These are phyloP conservation scores for Tetrapedia diversipes DNA, from an alignment of 2,888 invertebrate species.

Conservation along the genomic window DNA sequence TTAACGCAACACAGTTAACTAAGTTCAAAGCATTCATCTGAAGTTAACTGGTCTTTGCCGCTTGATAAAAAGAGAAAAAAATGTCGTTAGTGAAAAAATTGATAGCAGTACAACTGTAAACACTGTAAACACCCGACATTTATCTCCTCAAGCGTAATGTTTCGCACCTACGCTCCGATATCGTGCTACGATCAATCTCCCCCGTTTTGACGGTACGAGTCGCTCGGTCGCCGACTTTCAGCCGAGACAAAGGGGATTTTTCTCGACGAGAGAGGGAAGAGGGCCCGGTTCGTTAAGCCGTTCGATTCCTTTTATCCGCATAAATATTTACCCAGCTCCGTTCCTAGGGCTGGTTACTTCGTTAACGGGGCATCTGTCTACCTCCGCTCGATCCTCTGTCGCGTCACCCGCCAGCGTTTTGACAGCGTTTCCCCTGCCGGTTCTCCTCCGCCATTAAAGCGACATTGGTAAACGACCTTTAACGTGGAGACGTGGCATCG, in stretches of 20 bases:
- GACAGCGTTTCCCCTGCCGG: neutral
- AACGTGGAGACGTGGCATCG: conserved; percentile 3
- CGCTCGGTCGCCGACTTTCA: no score
- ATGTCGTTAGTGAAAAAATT: no score
- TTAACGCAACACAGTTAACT: no score
- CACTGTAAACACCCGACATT: no score
- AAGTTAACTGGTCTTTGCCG: no score
- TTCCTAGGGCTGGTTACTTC: conserved; percentile 33
- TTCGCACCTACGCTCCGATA: no score
- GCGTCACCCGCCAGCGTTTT: neutral
- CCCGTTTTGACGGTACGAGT: no score
- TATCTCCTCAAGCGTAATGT: neutral
- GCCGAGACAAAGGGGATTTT: conserved; percentile 20
- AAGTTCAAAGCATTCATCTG: no score
- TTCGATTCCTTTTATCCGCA: conserved; percentile 30
- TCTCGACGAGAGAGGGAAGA: neutral
- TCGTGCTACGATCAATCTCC: conserved; percentile 4
- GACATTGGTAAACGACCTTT: conserved; percentile 19
- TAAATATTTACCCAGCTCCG: conserved; percentile 41
- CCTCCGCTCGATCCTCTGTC: conserved; percentile 9
- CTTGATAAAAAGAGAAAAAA: no score
- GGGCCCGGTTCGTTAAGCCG: conserved; percentile 32
- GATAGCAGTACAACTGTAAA: no score
- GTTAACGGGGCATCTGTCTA: conserved; percentile 34
- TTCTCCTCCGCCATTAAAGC: conserved; percentile 3